phyloP scores from a whole-genome alignment of 1,140 invertebrate genomes.

The Bombus pyrosoma region DNA sequence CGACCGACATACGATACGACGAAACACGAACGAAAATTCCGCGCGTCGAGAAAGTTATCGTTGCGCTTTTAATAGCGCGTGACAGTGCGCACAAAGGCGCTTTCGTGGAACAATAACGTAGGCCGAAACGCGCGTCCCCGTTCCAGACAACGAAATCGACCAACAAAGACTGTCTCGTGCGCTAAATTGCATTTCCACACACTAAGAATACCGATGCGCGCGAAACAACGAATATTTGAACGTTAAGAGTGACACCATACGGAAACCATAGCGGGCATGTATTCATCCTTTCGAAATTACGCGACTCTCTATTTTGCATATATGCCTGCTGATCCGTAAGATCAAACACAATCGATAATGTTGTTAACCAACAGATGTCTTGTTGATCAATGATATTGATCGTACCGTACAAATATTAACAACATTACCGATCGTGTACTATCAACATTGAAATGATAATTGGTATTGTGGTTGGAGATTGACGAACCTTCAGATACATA shows the following conservation, averaged over 20 bases:
- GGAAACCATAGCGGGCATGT: no score
- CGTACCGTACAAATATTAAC: not conserved
- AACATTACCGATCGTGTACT: not conserved
- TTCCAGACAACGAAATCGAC: slow-evolving; percentile 18
- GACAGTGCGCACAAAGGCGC: slow-evolving; percentile 18
- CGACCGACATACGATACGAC: not conserved
- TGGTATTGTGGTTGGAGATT: not conserved
- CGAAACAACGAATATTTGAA: not conserved
- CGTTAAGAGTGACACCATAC: not conserved
- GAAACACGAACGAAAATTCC: slow-evolving; percentile 5
- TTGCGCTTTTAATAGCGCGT: slow-evolving; percentile 15
- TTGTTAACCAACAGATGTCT: not conserved
- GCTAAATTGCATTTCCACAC: not conserved
- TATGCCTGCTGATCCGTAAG: not conserved
- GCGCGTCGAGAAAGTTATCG: not conserved
- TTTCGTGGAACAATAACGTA: not conserved
- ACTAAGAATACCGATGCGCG: not conserved
- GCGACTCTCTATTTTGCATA: not conserved
- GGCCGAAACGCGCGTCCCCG: not conserved
- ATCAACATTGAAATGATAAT: not conserved
- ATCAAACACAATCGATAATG: not conserved
- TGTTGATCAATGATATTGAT: not conserved
- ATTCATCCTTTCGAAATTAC: not conserved
- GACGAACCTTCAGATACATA: not conserved
- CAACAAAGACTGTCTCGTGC: slow-evolving; percentile 2